Evolutionary conservation across 2,888 invertebrate genomes (phyloP).

Genomic region (Gymnocheta viridis): DNA sequence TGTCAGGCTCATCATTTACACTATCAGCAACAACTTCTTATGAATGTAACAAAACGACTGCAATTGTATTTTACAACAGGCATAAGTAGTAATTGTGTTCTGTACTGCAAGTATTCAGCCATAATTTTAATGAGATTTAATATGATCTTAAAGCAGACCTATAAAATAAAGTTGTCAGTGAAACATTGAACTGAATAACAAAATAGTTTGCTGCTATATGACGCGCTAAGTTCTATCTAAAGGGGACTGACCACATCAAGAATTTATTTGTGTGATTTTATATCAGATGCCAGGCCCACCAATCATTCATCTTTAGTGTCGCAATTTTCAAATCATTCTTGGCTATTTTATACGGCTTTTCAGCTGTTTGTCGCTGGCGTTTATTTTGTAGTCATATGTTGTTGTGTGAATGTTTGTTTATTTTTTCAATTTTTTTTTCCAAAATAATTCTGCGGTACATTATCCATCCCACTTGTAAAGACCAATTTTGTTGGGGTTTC

Average conservation of each 20-base stretch:
- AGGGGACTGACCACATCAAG: background rate
- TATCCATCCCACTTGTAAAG: constrained; percentile 10
- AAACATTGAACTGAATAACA: constrained; percentile 35
- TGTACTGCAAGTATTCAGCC: background rate
- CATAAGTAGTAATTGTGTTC: constrained; percentile 8
- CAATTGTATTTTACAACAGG: background rate
- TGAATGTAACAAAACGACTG: constrained; percentile 1
- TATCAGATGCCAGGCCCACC: constrained; percentile 11
- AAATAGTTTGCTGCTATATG: background rate
- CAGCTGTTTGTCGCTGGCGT: constrained; percentile 1
- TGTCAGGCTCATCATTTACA: constrained; percentile 44
- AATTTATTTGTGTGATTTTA: constrained; percentile 12
- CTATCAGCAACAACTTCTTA: constrained; percentile 11
- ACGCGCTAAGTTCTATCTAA: background rate
- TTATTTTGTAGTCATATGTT: constrained; percentile 27
- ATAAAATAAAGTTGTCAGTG: background rate
- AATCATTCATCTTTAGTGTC: constrained; percentile 55
- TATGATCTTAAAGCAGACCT: background rate
- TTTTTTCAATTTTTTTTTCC: background rate
- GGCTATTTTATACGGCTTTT: background rate
- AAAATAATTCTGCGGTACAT: constrained; percentile 5
- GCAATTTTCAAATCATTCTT: constrained; percentile 50
- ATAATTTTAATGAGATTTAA: constrained; percentile 42
- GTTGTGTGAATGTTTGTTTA: constrained; percentile 25
- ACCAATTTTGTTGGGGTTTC: background rate